Evolutionary conservation across 1,140 invertebrate genomes (phyloP), one percentile per base, ranked within the genome.

Genomic region (Drosophila kanapiae): DNA sequence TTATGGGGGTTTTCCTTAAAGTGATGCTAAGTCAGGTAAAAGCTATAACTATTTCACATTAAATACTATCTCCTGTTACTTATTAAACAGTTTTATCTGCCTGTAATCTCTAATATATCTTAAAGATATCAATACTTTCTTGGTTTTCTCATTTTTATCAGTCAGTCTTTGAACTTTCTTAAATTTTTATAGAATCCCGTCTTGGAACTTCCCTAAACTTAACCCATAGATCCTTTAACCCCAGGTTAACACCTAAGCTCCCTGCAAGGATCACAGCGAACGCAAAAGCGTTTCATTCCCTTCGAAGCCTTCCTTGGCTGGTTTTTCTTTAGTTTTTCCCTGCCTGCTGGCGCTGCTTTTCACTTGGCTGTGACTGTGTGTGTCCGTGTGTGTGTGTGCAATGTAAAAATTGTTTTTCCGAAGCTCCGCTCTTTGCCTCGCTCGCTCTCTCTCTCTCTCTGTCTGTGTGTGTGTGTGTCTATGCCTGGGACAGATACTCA

Each of bases 401-500:
- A 72, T 72, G 70, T 74, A 72, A 71, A 74, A 51, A 38, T 56
- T 51, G 49, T 81, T 78, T 69, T 78, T 29, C 27, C 71, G 83
- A 86, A 86, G 83, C 83, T 86, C 75, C 83, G 83, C 80, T 86
- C 83, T 79, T 56, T 56, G 53, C 33, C 62, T 75, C 27, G 16
- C 60, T 62, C 35, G 18, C 67, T 23, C 27, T 38, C 18, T 27
- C 38, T 42, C 61, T 64, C 75, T 68, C 33, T 23, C 2, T n/a
- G n/a, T 11, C 45, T 48, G 35, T 18, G 29, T 27, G 7, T n/a
- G 1, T 23, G 23, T 23, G 23, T 23, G 23, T 51, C 48, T 31
- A 13, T 38, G 53, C 53, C 53, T 56, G 35, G 62, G 62, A 33
- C 45, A 68, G 16, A 33, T 31, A 33, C 62, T 23, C 47, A 38